Percentiles rank a stretch among this genome's conserved stretches.
phyloP scores from a whole-genome alignment of 2,888 invertebrate genomes.

The Tromatobia lineatoria region DNA sequence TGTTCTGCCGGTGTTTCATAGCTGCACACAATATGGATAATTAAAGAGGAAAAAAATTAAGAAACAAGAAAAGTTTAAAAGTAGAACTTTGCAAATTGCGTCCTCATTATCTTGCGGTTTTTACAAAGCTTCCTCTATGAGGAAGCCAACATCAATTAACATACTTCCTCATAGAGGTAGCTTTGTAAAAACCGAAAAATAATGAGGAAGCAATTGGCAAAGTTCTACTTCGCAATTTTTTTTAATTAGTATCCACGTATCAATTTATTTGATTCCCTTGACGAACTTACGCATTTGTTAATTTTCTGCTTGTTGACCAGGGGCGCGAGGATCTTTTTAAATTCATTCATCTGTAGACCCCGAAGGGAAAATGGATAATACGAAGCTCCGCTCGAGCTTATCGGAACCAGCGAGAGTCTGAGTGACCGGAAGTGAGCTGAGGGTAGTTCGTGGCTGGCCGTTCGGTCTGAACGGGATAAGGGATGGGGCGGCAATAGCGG shows the following conservation, averaged over 20 bases:
- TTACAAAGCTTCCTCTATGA: too few relatives aligned
- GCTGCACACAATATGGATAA: too few relatives aligned
- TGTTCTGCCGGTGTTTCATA: too few relatives aligned
- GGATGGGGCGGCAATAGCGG: conserved; percentile 43
- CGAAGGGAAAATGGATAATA: conserved; percentile 56
- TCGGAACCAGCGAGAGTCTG: conserved; percentile 37
- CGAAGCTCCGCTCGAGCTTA: conserved; percentile 55
- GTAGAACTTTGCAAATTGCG: too few relatives aligned
- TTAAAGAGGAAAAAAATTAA: too few relatives aligned
- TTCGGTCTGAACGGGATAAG: conserved; percentile 32
- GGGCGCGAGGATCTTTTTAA: conserved; percentile 20
- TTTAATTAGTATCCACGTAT: neutral
- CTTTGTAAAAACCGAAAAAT: too few relatives aligned
- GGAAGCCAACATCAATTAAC: too few relatives aligned
- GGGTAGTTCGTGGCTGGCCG: conserved; percentile 42
- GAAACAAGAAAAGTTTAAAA: too few relatives aligned
- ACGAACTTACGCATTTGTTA: conserved; percentile 17
- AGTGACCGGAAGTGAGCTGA: conserved; percentile 58
- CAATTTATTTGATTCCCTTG: neutral
- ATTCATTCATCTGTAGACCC: conserved; percentile 39
- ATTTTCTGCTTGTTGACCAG: conserved; percentile 16
- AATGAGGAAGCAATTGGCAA: too few relatives aligned
- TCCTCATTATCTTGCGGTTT: too few relatives aligned
- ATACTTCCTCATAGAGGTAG: too few relatives aligned
- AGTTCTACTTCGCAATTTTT: too few relatives aligned